Base-by-base conservation (phyloP, 2,888 invertebrate species). In the Chromoteleia sp. region DNA sequence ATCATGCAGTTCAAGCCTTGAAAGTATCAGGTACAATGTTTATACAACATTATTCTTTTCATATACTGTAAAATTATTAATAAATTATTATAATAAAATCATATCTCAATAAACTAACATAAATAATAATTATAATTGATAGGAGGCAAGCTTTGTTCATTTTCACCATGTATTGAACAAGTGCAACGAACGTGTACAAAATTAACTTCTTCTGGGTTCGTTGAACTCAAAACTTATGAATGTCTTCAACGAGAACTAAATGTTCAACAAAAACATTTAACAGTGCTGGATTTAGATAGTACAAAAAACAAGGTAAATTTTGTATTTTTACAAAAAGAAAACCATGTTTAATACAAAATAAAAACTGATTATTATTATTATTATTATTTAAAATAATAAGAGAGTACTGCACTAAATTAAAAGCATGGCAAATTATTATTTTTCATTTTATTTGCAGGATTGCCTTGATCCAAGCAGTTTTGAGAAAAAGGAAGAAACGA, bases 111-210 rank as follows among this genome's bases (percentile, higher is more conserved):
- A 52, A 56, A 48, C 36, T 2, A 67, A 45, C 8, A 39, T 67
- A 33, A 36, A 39, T 17, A 2, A 36, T n/a, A 65, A 73, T 73
- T 67, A 43, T 25, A 30, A 50, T 43, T 4, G 50, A 41, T 93
- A 95, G 98, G 99, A 86, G 99, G 99, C 2, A 94, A 98, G 86
- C 94, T 99, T 84, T 98, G 99, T 91, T 98, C 98, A 0, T 99
- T 99, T 93, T 99, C 99, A 0, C 99, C 99, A 0, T 99, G 99
- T 92, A 98, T 99, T 84, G 99, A 99, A 92, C 99, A 99, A 94
- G 98, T 99, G 0, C 98, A 99, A 92, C 95, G 96, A 81, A 97
- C 97, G 6, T 97, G 97, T 90, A 91, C 93, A 39, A 94, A 94
- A 19, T 93, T 99, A 29, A 92, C 94, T 65, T 93, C 94, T 36